These are phyloP conservation scores for Cryptus armator DNA, from an alignment of 2,888 invertebrate genomes.

Conservation along the genomic window DNA sequence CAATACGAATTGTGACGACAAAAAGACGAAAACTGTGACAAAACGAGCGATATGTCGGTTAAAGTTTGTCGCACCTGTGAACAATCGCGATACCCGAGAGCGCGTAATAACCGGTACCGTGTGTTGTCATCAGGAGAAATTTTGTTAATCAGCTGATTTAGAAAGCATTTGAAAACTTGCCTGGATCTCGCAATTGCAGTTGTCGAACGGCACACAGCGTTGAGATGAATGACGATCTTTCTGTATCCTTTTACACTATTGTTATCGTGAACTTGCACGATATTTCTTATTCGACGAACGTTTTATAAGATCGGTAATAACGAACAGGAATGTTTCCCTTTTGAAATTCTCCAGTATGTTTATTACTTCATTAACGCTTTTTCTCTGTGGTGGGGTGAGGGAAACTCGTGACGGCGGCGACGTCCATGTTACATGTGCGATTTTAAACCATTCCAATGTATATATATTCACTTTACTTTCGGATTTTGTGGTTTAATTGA, in stretches of 20 bases:
- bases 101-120: background rate
- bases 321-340: slow-evolving; percentile 50
- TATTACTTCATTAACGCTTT: slow-evolving; percentile 66
- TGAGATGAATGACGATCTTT: slow-evolving; percentile 15
- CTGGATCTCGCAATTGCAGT: slow-evolving; percentile 52
- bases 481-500: background rate
- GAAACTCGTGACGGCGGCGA: slow-evolving; percentile 39
- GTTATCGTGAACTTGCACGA: background rate
- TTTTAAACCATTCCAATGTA: slow-evolving; percentile 30
- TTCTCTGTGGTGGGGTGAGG: slow-evolving; percentile 5
- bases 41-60: background rate
- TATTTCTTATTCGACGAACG: slow-evolving; percentile 4
- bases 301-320: slow-evolving; percentile 32
- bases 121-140: slow-evolving; percentile 35
- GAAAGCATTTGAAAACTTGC: slow-evolving; percentile 48
- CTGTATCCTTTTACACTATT: background rate
- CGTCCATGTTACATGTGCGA: slow-evolving; percentile 52
- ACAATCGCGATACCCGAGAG: background rate
- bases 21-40: background rate
- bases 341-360: slow-evolving; percentile 66
- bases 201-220: slow-evolving; percentile 28
- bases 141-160: slow-evolving; percentile 47
- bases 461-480: background rate
- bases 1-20: too few species aligned
- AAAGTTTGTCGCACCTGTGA: background rate